Evolutionary conservation across 2,113 vertebrate species (phyloP).

Genomic region (Tiliqua scincoides): DNA sequence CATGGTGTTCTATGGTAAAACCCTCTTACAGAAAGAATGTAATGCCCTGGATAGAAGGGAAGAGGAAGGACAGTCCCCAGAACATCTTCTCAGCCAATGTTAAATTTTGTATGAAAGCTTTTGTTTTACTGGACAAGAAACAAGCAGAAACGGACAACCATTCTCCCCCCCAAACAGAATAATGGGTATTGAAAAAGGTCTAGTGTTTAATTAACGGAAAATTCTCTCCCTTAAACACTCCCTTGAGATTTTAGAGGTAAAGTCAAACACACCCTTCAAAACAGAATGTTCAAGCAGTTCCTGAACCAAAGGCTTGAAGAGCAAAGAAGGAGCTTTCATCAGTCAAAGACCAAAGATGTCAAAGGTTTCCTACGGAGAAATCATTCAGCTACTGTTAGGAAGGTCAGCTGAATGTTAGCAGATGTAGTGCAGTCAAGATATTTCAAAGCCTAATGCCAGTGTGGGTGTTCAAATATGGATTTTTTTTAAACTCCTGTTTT

Average conservation of each 20-base stretch:
- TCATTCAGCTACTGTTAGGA: background rate
- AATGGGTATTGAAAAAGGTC: background rate
- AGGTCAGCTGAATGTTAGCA: slow-evolving; percentile 1
- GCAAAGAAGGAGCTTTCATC: slow-evolving; percentile 59
- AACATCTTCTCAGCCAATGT: slow-evolving; percentile 34
- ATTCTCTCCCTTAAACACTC: background rate
- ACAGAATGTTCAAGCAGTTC: background rate
- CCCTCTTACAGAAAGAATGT: background rate
- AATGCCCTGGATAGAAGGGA: slow-evolving; percentile 11
- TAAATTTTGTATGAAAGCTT: slow-evolving; percentile 53
- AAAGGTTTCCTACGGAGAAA: slow-evolving; percentile 46
- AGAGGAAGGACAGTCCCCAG: slow-evolving; percentile 29
- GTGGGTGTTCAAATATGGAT: background rate
- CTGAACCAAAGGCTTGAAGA: slow-evolving; percentile 51
- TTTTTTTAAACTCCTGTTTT: slow-evolving; percentile 4
- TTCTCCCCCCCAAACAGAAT: background rate
- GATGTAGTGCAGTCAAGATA: background rate
- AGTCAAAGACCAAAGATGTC: slow-evolving; percentile 52
- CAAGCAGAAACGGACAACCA: slow-evolving; percentile 54
- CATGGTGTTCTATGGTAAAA: background rate
- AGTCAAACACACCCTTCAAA: fast-evolving
- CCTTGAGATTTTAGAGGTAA: background rate
- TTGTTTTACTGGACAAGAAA: slow-evolving; percentile 49
- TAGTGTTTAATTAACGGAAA: background rate
- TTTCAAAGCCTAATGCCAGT: slow-evolving; percentile 22